Evolutionary conservation across 1,140 invertebrate species (phyloP).

Genomic region (Goniozus legneri): DNA sequence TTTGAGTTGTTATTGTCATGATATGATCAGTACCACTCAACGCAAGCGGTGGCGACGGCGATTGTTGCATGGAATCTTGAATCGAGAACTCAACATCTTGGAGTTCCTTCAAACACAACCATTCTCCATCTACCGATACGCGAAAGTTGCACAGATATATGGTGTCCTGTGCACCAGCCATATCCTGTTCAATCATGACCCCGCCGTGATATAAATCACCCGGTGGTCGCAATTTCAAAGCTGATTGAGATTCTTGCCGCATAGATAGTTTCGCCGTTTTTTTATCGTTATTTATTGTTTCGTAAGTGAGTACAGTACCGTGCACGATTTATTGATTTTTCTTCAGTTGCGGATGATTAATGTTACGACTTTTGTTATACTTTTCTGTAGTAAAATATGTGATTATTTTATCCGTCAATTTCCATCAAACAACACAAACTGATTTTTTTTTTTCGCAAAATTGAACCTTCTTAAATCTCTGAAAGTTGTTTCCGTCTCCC

Average conservation of each 20-base stretch:
- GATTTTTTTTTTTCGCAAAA: too few species aligned
- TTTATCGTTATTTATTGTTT: too few species aligned
- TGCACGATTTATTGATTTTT: too few species aligned
- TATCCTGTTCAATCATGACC: slow-evolving; percentile 60
- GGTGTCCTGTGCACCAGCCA: slow-evolving; percentile 87
- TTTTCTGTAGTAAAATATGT: too few species aligned
- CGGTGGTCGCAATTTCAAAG: slow-evolving; percentile 41
- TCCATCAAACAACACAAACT: too few species aligned
- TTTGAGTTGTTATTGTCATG: too few species aligned
- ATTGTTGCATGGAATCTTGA: slow-evolving; percentile 64
- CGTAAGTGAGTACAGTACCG: too few species aligned
- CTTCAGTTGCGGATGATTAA: too few species aligned
- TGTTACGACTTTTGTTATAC: too few species aligned
- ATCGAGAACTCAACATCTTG: slow-evolving; percentile 81
- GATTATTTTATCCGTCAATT: too few species aligned
- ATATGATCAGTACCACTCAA: slow-evolving; percentile 43
- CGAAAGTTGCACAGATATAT: slow-evolving; percentile 97
- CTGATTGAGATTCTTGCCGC: slow-evolving; percentile 43
- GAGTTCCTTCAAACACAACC: slow-evolving; percentile 93
- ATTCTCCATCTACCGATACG: slow-evolving; percentile 94
- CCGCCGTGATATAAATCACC: slow-evolving; percentile 44
- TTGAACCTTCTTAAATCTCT: too few species aligned
- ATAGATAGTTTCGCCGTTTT: slow-evolving; percentile 30
- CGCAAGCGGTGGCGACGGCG: slow-evolving; percentile 54
- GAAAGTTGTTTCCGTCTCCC: too few species aligned